Conservation (phyloP, 1,140 invertebrate genomes). For the Eriocheir sinensis region DNA sequence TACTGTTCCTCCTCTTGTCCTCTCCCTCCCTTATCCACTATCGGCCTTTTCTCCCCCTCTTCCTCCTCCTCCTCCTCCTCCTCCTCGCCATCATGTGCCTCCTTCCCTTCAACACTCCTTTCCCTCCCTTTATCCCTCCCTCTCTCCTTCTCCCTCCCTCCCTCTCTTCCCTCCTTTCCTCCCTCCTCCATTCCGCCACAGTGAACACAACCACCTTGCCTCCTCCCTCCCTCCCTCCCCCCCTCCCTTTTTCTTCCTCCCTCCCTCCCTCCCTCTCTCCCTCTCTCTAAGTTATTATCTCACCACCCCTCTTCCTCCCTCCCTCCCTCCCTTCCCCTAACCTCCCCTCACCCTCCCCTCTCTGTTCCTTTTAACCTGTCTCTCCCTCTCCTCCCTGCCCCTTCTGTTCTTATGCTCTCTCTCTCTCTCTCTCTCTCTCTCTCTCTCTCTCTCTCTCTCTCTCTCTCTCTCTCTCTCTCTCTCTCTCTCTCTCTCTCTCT, state of each 20-base stretch:
- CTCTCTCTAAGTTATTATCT: not conserved
- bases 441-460: conserved; percentile 61
- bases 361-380: too few relatives aligned
- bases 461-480: conserved; percentile 54
- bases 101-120: not conserved
- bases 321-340: not conserved
- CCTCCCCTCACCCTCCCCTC: too few relatives aligned
- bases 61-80: not conserved
- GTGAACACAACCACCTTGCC: not conserved
- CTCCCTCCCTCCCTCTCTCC: not conserved
- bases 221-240: not conserved
- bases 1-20: not conserved
- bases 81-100: not conserved
- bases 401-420: not conserved
- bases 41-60: conserved; percentile 24
- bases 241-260: not conserved
- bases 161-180: not conserved
- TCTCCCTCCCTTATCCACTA: not conserved
- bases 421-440: not conserved
- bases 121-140: not conserved
- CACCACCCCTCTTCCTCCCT: not conserved
- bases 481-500: conserved; percentile 61
- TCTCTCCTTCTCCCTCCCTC: not conserved
- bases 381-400: not conserved
- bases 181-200: not conserved